Evolutionary conservation across 2,797 vertebrate genomes (phyloP).

Genomic region (Lithobates sylvaticus): DNA sequence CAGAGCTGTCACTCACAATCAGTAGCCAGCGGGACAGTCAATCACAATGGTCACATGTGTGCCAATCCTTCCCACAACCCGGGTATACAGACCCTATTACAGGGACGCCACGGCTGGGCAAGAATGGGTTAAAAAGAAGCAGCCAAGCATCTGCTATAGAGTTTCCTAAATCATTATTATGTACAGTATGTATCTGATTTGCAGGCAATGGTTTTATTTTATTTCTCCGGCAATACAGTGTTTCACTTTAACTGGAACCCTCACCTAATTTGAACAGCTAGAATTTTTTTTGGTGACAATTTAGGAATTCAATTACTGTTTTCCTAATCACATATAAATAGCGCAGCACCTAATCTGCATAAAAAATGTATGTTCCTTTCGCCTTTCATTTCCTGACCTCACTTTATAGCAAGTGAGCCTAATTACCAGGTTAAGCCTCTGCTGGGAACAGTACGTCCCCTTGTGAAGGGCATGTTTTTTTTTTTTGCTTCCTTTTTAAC

Average conservation of each 20-base stretch:
- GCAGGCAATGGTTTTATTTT: background rate
- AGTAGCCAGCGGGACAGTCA: too few species aligned
- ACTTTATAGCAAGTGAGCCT: constrained; percentile 51
- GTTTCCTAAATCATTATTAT: background rate
- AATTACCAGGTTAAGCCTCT: constrained; percentile 55
- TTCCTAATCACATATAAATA: constrained; percentile 6
- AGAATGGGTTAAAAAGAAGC: too few species aligned
- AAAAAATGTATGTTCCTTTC: constrained; percentile 43
- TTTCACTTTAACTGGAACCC: background rate
- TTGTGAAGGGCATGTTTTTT: constrained; percentile 49
- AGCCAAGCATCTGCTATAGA: background rate
- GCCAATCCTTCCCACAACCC: too few species aligned
- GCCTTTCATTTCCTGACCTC: constrained; percentile 52
- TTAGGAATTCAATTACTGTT: constrained; percentile 35
- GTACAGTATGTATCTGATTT: background rate
- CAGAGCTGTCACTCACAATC: too few species aligned
- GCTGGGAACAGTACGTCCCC: constrained; percentile 41
- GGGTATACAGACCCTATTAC: too few species aligned
- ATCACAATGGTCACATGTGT: too few species aligned
- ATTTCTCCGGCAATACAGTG: background rate
- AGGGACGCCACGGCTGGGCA: too few species aligned
- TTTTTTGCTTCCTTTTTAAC: constrained; percentile 16
- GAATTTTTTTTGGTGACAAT: constrained; percentile 1
- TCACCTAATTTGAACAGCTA: too few species aligned
- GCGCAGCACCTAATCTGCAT: constrained; percentile 32